Base-by-base conservation (phyloP, 53 echinoderm and acorn worm genomes). In the Zoroaster sp. region DNA sequence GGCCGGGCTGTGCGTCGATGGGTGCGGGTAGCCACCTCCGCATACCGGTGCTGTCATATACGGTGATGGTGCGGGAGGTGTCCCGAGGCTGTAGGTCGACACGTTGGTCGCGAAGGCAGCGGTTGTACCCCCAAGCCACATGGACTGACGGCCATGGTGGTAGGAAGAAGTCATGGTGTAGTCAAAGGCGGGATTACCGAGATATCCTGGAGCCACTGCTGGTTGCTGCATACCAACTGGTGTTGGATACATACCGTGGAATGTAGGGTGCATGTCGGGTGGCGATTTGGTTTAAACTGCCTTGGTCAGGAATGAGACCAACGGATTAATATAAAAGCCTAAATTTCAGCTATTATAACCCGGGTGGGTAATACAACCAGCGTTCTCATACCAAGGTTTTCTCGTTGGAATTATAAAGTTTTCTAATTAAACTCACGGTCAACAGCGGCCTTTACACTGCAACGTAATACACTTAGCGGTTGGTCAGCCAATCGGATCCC, bases 111-210 rank as follows among this genome's bases (percentile, higher is more conserved):
- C 76, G 45, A 78, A 79, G 40, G 78, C 78, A 40, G 71, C n/a
- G 20, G 90, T 36, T 7, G 81, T 30, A 21, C 73, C 80, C 34
- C 81, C 70, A 40, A 89, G 74, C 90, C 90, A 89, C 82, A 89
- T 33, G 53, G 80, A 37, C 74, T 69, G 85, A 32, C 85, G 46
- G n/a, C 85, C 63, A 10, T 28, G 85, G 3, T 69, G 73, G 45
- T 80, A 80, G 18, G 81, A 59, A 25, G 72, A n/a, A 10, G 89
- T 14, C 39, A 89, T 53, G 73, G 68, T 79, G 53, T 89, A 89
- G 31, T 89, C 90, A 34, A 72, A 81, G 12, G 90, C 65, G 12
- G 81, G 30, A 21, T 39, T 59, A 0, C 77, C 28, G 14, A 78
- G 80, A 41, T 89, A 89, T 2, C 90, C 76, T 17, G 90, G 36